Percentiles rank a stretch among this genome's conserved stretches.
Conservation (phyloP, 2,888 invertebrate species). For the Pammene fasciana region DNA sequence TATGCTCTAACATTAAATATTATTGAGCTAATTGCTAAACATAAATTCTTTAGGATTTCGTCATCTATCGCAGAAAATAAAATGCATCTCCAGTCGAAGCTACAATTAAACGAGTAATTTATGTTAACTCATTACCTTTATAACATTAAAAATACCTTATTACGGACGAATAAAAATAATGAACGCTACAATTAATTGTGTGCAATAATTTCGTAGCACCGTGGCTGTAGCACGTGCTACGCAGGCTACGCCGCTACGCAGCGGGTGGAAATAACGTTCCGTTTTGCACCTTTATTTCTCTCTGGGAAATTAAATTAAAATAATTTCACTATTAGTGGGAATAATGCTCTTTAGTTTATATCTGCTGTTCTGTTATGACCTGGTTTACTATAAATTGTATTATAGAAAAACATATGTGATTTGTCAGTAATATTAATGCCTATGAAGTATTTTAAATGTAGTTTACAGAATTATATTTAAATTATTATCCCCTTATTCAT, state of each 20-base stretch:
- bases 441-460: too few relatives aligned
- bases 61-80: too few relatives aligned
- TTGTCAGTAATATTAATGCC: too few relatives aligned
- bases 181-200: constrained; percentile 28
- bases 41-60: too few relatives aligned
- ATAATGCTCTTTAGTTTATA: constrained; percentile 34
- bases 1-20: too few relatives aligned
- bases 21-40: too few relatives aligned
- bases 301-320: constrained; percentile 32
- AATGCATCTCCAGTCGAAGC: too few relatives aligned
- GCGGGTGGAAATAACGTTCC: constrained; percentile 39
- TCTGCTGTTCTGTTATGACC: constrained; percentile 8
- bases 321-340: constrained; percentile 37
- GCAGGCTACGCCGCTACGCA: constrained; percentile 46
- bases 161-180: constrained; percentile 16
- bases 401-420: too few relatives aligned
- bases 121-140: neutral
- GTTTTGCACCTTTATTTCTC: constrained; percentile 34
- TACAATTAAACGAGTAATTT: neutral
- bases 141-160: constrained; percentile 10
- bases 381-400: neutral
- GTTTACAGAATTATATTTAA: too few relatives aligned
- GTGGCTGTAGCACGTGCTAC: constrained; percentile 49
- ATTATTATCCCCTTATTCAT: too few relatives aligned
- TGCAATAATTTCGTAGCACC: constrained; percentile 30